Percentiles rank a stretch among this genome's conserved stretches.
Conservation (phyloP, 2,113 vertebrate genomes). For the Zapornia atra region DNA sequence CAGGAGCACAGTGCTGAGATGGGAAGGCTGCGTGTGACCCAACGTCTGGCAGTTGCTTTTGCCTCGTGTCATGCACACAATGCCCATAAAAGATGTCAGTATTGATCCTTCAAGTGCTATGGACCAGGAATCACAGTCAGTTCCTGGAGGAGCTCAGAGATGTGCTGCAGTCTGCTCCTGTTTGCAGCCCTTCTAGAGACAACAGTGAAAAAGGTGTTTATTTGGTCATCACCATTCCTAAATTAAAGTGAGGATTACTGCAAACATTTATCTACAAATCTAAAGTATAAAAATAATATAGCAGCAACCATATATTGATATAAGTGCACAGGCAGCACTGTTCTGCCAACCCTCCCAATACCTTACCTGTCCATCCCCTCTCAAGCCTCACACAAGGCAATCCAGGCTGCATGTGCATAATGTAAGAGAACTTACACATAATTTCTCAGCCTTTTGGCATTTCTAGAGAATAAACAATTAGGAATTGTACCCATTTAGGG, state of each 20-base stretch:
- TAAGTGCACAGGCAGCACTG: neutral
- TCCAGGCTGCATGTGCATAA: neutral
- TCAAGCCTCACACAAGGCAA: neutral
- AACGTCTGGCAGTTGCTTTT: neutral
- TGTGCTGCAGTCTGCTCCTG: neutral
- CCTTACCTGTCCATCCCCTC: no score
- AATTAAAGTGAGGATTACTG: neutral
- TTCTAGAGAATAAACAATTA: neutral
- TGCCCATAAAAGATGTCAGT: neutral
- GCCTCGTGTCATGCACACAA: neutral
- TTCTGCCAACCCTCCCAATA: neutral
- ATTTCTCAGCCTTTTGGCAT: neutral
- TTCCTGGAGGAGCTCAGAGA: neutral
- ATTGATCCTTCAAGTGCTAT: neutral
- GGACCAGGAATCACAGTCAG: neutral
- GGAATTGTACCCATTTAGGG: neutral
- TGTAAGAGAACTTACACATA: neutral
- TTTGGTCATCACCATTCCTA: neutral
- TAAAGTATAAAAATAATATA: neutral
- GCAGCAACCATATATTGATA: neutral
- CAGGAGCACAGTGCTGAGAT: rapidly evolving
- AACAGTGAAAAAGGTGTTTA: neutral
- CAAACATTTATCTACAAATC: neutral
- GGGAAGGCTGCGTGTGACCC: neutral
- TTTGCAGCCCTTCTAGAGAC: neutral